Evolutionary conservation across 2,888 invertebrate genomes (phyloP).

Genomic region (Tipula helvola): DNA sequence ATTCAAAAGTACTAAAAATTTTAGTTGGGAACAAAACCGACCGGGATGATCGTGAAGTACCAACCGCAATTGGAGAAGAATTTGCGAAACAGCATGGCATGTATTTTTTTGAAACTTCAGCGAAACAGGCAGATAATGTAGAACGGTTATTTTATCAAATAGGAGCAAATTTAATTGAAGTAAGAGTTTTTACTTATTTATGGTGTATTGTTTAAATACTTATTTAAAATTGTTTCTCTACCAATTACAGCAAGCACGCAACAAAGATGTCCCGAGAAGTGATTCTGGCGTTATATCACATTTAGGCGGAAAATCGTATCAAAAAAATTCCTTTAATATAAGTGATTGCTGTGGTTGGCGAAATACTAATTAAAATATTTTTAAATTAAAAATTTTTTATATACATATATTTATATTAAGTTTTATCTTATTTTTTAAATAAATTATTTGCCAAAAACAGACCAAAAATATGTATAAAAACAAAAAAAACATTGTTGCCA

Average conservation of each 20-base stretch:
- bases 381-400: neutral
- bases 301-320: slow-evolving; percentile 18
- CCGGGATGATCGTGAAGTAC: slow-evolving; percentile 81
- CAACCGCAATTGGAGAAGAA: slow-evolving; percentile 86
- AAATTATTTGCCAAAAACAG: slow-evolving; percentile 4
- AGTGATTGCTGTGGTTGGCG: slow-evolving; percentile 20
- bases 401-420: neutral
- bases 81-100: slow-evolving; percentile 93
- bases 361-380: slow-evolving; percentile 13
- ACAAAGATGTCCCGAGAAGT: slow-evolving; percentile 67
- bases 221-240: neutral
- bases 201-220: neutral
- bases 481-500: neutral
- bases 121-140: slow-evolving; percentile 95
- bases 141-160: slow-evolving; percentile 95
- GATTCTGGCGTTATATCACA: slow-evolving; percentile 41
- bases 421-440: neutral
- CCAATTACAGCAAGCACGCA: slow-evolving; percentile 64
- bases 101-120: slow-evolving; percentile 97
- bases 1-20: slow-evolving; percentile 84
- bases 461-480: neutral
- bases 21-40: slow-evolving; percentile 98
- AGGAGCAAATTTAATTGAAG: slow-evolving; percentile 80
- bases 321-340: slow-evolving; percentile 19
- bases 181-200: neutral